Conservation (phyloP, 2,797 vertebrate species). For the Ctenosaura bakeri region DNA sequence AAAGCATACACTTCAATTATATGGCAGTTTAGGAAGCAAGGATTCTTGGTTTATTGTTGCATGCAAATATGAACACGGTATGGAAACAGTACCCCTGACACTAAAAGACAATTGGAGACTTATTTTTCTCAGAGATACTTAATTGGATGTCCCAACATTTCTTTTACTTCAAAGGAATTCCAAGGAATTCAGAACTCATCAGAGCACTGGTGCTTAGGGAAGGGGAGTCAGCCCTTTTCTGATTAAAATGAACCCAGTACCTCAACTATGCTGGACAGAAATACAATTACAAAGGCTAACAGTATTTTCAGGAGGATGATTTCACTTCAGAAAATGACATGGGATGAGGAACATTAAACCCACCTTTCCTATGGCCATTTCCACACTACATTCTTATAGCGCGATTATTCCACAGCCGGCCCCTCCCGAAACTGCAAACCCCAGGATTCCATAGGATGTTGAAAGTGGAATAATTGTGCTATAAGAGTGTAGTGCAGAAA, state of each 20-base stretch:
- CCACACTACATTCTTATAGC: no score
- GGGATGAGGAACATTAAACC: not conserved
- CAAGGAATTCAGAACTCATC: not conserved
- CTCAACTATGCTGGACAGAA: not conserved
- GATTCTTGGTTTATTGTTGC: not conserved
- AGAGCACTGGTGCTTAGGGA: not conserved
- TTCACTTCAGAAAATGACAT: not conserved
- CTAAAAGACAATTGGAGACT: not conserved
- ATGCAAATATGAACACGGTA: not conserved
- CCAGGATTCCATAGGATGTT: no score
- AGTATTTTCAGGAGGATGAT: not conserved
- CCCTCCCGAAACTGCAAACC: no score
- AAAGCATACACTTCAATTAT: not conserved
- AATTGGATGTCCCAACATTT: not conserved
- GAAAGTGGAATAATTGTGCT: no score
- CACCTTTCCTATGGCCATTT: not conserved
- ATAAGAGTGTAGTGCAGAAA: no score
- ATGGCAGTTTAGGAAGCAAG: not conserved
- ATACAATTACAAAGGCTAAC: not conserved
- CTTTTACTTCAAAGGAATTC: not conserved
- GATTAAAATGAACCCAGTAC: not conserved
- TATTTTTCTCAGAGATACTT: not conserved
- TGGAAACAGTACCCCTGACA: not conserved
- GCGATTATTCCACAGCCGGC: no score
- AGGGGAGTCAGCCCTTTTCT: not conserved